Evolutionary conservation across 2,888 invertebrate species (phyloP), one percentile per base, ranked within the genome.

Genomic region (Drosophila emarginata): DNA sequence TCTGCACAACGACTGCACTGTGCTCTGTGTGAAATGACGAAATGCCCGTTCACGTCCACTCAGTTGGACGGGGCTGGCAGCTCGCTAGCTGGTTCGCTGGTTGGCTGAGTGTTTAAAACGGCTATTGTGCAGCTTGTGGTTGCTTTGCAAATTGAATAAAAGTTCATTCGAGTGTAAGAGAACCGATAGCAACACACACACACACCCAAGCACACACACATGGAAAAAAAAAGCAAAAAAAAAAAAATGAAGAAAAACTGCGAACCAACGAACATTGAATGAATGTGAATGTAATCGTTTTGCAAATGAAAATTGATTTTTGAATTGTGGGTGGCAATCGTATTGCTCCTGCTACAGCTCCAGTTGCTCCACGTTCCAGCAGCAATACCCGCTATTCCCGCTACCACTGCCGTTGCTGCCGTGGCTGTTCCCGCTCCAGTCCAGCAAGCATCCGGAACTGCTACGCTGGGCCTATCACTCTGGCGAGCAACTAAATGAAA

Each of bases 251-350:
- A 70, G 64, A 12, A 61, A 59, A 60, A 28, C 37, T 23, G 71
- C 83, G 80, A 87, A 70, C 82, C 82, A 84, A 62, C 87, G 82
- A 87, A 80, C 84, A 84, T 87, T 84, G 84, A 84, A 84, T 87
- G 85, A 89, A 89, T 88, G 81, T 84, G 85, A 89, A 87, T 87
- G 81, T 89, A 82, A 86, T 86, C 87, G 87, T 83, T 80, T 79
- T 80, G 83, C 87, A 89, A 88, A 89, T 88, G 89, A 88, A 88
- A 89, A 89, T 87, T 88, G 89, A 88, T 89, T 88, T 89, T 85
- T 88, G 88, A 88, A 83, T 77, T 83, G 76, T 82, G 77, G 80
- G 76, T 39, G 69, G 63, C 63, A 69, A 32, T 61, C 15, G 23
- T 15, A 14, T 58, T 32, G 7, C 32, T 32, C 11, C 32, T 9